Evolutionary conservation across 2,888 invertebrate genomes (phyloP), one percentile per base, ranked within the genome.

Genomic region (Cephus spinipes): DNA sequence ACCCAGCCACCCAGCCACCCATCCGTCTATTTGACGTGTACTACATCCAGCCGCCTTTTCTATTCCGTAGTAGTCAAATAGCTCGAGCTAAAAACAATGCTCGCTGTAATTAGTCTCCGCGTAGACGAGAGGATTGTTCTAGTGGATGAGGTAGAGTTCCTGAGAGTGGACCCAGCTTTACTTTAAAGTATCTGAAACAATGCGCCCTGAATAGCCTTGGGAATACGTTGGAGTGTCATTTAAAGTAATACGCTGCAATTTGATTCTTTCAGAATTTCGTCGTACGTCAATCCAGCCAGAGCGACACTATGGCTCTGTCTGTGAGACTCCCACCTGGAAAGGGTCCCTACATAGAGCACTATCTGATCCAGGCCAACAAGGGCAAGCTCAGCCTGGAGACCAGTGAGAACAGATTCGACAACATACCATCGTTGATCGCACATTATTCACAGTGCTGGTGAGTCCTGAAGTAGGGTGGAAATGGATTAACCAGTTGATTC

Each of bases 311-410:
- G 97, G 98, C 98, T 69, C 95, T 99, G 83, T 98, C 98, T 74
- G 98, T 98, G 74, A 95, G 98, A 15, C 93, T 98, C 81, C 97
- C 97, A 0, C 94, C 95, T 32, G 96, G 96, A 87, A 97, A 96
- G 88, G 97, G 97, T 2, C 97, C 97, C 12, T 97, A 97, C 92
- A 97, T 98, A 89, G 98, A 99, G 91, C 98, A 99, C 92, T 99
- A 98, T 93, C 94, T 99, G 87, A 97, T 99, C 85, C 98, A 98
- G 92, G 96, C 97, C 30, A 94, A 95, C 75, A 94, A 94, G 71
- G 96, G 96, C 76, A 95, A 96, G 85, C 94, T 98, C 82, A 96
- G 97, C 76, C 94, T 99, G 84, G 98, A 99, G 92, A 98, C 98
- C 79, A 98, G 98, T 68, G 96, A 97, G 89, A 97, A 98, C 92